Conservation (phyloP, 2,113 vertebrate species). For the Equus przewalskii region DNA sequence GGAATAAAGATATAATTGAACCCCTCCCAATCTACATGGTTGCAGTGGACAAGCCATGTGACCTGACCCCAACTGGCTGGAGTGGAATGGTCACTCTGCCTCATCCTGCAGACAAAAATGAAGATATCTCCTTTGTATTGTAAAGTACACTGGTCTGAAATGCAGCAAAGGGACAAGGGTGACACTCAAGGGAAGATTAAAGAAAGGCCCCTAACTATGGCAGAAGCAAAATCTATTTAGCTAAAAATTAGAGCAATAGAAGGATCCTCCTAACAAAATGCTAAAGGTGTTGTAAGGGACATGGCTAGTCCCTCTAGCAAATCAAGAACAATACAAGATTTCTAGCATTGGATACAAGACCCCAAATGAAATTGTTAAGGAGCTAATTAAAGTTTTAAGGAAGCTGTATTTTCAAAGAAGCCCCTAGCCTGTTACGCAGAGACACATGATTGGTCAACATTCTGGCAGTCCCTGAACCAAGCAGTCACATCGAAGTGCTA, state of each 20-base stretch:
- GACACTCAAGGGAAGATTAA: conserved; percentile 7
- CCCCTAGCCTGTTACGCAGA: not conserved
- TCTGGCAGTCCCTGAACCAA: not conserved
- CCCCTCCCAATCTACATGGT: not conserved
- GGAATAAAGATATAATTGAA: not conserved
- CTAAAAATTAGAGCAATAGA: not conserved
- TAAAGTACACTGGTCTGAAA: not conserved
- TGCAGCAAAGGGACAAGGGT: not conserved
- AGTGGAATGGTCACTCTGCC: not conserved
- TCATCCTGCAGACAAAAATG: not conserved
- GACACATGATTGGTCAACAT: not conserved
- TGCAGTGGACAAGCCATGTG: not conserved
- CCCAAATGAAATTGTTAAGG: not conserved
- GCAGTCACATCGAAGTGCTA: not conserved
- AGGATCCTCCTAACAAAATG: not conserved
- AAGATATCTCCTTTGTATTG: not conserved
- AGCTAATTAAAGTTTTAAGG: not conserved
- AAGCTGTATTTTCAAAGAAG: not conserved
- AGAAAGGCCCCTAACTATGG: not conserved
- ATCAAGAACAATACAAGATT: not conserved
- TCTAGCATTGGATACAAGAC: not conserved
- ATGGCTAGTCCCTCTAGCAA: not conserved
- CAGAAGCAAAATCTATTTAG: not conserved
- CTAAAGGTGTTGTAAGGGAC: not conserved
- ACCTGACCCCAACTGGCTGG: not conserved